A percentile compares a stretch with the other conserved stretches of the same genome.
These are phyloP conservation scores for Bucco capensis DNA, from an alignment of 2,113 vertebrate species.

Conservation along the genomic window DNA sequence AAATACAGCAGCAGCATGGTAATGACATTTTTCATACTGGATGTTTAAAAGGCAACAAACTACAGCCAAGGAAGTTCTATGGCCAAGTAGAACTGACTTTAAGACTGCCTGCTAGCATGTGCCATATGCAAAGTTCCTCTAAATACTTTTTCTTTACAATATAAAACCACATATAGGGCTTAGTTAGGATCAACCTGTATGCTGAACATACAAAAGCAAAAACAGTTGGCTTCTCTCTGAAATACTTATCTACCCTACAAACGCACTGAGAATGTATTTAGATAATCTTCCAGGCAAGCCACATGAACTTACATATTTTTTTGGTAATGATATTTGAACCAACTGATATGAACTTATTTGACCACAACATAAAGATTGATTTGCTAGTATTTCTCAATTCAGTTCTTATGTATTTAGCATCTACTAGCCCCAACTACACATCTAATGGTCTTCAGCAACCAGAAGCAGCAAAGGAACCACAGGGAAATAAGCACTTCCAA, in stretches of 20 bases:
- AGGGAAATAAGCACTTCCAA: neutral
- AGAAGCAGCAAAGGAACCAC: neutral
- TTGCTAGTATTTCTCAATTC: neutral
- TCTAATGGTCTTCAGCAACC: neutral
- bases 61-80: neutral
- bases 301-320: neutral
- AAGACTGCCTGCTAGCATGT: neutral
- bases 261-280: neutral
- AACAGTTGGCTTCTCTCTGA: neutral
- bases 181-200: neutral
- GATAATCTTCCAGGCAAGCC: neutral
- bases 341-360: neutral
- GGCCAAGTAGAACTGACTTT: neutral
- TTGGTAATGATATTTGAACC: neutral
- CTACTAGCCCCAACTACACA: neutral
- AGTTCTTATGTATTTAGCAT: neutral
- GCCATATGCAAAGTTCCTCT: neutral
- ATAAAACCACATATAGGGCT: neutral
- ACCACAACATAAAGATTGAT: neutral
- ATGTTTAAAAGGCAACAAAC: neutral
- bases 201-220: neutral
- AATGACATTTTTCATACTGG: neutral
- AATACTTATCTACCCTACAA: neutral
- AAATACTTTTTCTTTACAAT: neutral
- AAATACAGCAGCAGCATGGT: neutral